Evolutionary conservation across 2,797 vertebrate genomes (phyloP).

Genomic region (Cyclopterus lumpus): DNA sequence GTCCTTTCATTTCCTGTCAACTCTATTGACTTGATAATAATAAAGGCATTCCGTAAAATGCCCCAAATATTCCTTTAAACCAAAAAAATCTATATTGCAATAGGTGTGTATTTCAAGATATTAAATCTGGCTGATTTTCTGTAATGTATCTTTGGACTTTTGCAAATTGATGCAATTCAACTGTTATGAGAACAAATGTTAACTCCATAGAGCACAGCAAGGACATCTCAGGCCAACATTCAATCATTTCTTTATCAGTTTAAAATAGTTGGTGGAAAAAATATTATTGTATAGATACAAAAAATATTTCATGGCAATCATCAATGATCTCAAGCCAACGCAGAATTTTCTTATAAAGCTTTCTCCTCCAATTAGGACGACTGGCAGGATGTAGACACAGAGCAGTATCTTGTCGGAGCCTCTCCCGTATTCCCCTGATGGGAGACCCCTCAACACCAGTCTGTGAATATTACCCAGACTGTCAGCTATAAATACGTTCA

Average conservation of each 20-base stretch:
- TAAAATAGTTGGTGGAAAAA: neutral
- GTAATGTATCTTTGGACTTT: neutral
- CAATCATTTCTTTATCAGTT: neutral
- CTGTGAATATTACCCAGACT: neutral
- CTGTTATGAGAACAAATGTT: neutral
- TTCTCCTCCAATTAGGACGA: neutral
- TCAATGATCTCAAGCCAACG: neutral
- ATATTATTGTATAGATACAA: neutral
- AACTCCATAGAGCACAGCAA: neutral
- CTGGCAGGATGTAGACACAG: neutral
- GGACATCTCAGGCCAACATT: neutral
- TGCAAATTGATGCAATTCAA: neutral
- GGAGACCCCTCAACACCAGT: neutral
- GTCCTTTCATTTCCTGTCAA: neutral
- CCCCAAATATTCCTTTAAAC: neutral
- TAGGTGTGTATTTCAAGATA: neutral
- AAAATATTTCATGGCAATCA: neutral
- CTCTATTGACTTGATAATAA: neutral
- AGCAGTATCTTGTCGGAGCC: neutral
- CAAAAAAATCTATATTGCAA: too few species aligned
- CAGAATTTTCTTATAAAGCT: neutral
- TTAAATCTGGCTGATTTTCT: neutral
- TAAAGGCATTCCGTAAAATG: neutral
- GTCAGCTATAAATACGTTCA: neutral
- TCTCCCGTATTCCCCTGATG: neutral